A percentile compares a stretch with the other conserved stretches of the same genome.
These are phyloP conservation scores for Caenorhabditis sulstoni DNA, from an alignment of 2,888 invertebrate genomes.

Conservation along the genomic window DNA sequence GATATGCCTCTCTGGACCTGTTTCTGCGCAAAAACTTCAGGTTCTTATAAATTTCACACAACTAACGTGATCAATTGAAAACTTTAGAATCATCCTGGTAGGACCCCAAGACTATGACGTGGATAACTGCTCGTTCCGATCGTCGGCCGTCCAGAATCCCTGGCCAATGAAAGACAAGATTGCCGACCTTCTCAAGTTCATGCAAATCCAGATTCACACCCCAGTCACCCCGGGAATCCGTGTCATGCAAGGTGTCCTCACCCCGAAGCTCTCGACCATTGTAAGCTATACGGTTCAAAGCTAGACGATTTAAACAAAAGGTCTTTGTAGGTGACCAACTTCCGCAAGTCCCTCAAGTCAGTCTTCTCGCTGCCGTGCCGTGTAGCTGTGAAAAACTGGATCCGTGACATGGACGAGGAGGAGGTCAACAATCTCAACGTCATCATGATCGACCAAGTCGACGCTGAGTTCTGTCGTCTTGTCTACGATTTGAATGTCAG, in stretches of 20 bases:
- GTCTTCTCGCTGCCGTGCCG: slow-evolving; percentile 29
- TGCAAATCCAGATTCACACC: slow-evolving; percentile 29
- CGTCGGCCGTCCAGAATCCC: slow-evolving; percentile 14
- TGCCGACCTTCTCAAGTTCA: slow-evolving; percentile 18
- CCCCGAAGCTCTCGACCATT: slow-evolving; percentile 47
- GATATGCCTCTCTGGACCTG: slow-evolving; percentile 4
- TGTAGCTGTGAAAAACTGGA: slow-evolving; percentile 19
- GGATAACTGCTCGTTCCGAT: slow-evolving; percentile 19
- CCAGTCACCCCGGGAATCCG: slow-evolving; percentile 37
- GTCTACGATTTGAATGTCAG: slow-evolving; percentile 21
- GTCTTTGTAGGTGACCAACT: slow-evolving; percentile 31
- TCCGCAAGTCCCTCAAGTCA: slow-evolving; percentile 12
- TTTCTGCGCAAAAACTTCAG: slow-evolving; percentile 14
- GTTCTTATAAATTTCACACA: background rate
- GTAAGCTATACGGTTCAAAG: slow-evolving; percentile 29
- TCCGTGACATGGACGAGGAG: slow-evolving; percentile 17
- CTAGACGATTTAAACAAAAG: background rate
- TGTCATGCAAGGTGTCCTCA: slow-evolving; percentile 63
- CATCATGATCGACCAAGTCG: slow-evolving; percentile 45
- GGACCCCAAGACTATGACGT: slow-evolving; percentile 34
- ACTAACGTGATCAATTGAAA: no score
- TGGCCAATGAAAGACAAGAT: slow-evolving; percentile 50
- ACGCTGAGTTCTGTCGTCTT: slow-evolving; percentile 27
- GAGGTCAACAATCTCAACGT: slow-evolving; percentile 40
- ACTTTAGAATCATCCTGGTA: slow-evolving; percentile 48